phyloP scores from a whole-genome alignment of 2,113 vertebrate genomes.

The Ophiodon elongatus region DNA sequence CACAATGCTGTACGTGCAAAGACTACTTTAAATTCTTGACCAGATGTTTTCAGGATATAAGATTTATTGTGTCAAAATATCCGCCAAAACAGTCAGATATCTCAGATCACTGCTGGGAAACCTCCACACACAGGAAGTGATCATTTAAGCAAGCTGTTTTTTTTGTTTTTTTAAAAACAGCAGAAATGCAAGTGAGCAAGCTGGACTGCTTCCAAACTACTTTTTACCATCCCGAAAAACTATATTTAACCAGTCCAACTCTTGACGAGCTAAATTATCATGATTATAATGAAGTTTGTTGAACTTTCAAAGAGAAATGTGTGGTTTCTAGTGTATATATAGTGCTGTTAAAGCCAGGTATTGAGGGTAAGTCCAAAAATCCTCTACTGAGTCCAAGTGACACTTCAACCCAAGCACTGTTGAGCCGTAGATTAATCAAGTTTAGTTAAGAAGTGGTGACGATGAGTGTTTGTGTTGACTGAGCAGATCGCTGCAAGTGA shows the following conservation, averaged over 20 bases:
- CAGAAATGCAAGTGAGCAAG: not conserved
- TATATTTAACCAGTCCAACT: not conserved
- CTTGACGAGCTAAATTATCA: not conserved
- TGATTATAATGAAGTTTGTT: not conserved
- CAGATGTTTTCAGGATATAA: not conserved
- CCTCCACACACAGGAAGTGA: not conserved
- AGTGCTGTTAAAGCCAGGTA: not conserved
- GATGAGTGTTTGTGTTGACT: conserved; percentile 2
- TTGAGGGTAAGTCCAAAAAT: not conserved
- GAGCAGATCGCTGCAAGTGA: not conserved
- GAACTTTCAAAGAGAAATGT: not conserved
- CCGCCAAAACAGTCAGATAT: not conserved
- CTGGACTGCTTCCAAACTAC: not conserved
- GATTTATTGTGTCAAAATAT: not conserved
- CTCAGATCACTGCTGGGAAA: not conserved
- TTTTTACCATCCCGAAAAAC: not conserved
- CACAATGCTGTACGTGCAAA: not conserved
- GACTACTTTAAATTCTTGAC: not conserved
- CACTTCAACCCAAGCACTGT: not conserved
- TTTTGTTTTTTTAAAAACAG: too few species aligned
- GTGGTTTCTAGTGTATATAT: not conserved
- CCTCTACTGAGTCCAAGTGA: not conserved
- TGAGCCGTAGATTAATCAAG: not conserved
- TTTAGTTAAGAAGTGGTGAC: not conserved
- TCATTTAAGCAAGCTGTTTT: not conserved